Base-by-base conservation (phyloP, 2,113 vertebrate genomes). In the Ctenodactylus gundi region DNA sequence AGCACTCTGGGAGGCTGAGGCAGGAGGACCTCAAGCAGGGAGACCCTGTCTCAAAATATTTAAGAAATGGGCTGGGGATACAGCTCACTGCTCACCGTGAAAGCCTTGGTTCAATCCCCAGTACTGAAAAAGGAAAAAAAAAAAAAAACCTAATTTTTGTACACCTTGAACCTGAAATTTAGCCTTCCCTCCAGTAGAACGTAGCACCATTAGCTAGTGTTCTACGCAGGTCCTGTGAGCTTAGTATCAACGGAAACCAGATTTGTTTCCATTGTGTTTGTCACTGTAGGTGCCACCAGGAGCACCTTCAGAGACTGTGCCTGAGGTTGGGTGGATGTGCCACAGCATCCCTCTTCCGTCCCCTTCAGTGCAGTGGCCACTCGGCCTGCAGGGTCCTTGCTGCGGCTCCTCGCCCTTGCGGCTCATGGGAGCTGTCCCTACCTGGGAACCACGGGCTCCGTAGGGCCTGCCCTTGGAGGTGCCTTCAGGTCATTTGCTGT, bases 151-250 rank as follows among this genome's bases (percentile, higher is more conserved):
- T 94, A 41, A 51, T 53, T 85, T 75, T 34, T 57, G 58, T 2
- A 1, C 6, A 21, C 46, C 60, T 85, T 1, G 9, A 73, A 23
- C 58, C 58, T 29, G 3, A 41, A 25, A 3, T 60, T 5, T 11
- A 72, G 27, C 31, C 12, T 88, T 29, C 73, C 31, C n/a, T 29
- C 12, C 44, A 17, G 1, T 7, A 73, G 23, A 70, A 13, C 14
- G 53, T 21, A 2, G 34, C 17, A 4, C 17, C n/a, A n/a, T n/a
- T n/a, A n/a, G 13, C 31, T 17, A 0, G 18, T 8, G 0, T 0
- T 20, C 9, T 7, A 20, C 6, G 10, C n/a, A 15, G 72, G 70
- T 10, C 36, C 21, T 21, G 3, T 4, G 84, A 34, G 34, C 25
- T 72, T 78, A 15, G 39, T 12, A 44, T 68, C 65, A 12, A 2